Base-by-base conservation (phyloP, 2,888 invertebrate genomes). In the Drosophila maculinotata region DNA sequence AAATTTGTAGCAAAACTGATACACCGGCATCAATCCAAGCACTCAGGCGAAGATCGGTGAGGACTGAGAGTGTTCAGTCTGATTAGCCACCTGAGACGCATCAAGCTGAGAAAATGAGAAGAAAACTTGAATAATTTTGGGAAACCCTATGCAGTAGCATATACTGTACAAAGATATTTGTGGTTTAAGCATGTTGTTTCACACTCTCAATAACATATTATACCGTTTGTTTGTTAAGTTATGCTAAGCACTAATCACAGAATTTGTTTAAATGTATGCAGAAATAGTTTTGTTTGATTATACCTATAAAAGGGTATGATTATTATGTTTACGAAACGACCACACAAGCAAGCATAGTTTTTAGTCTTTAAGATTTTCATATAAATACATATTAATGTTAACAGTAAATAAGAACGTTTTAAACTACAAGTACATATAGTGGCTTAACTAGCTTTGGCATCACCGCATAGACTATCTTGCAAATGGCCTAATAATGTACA, bases 1-100 rank as follows among this genome's bases (percentile, higher is more conserved):
- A 71, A 41, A 78, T 79, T 28, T 83, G 70, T 63, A 64, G 72
- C 10, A 35, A 49, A 3, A 79, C 65, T 59, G 66, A 56, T 7
- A 10, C 28, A 23, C 9, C 20, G 8, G n/a, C 17, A 4, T 2
- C 23, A 12, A 30, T 10, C 1, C 36, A 44, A 35, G n/a, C 35
- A 31, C 25, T 47, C 4, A 38, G 41, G 6, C 12, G 15, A 14
- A 60, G 15, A 30, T 31, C 44, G 14, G 14, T 1, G 51, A 49
- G 23, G 6, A 20, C 35, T 36, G 53, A 56, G 15, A 58, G 48
- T 14, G 59, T 48, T 6, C 47, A 39, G 8, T 52, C 56, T 9
- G 57, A 71, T 17, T 53, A 71, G 28, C 42, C 7, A 31, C 35
- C 41, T 20, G 45, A 20, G 20, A 53, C 36, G 35, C 35, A 51